These are phyloP conservation scores for Pterophyllum scalare DNA, from an alignment of 2,113 vertebrate species.

Conservation along the genomic window DNA sequence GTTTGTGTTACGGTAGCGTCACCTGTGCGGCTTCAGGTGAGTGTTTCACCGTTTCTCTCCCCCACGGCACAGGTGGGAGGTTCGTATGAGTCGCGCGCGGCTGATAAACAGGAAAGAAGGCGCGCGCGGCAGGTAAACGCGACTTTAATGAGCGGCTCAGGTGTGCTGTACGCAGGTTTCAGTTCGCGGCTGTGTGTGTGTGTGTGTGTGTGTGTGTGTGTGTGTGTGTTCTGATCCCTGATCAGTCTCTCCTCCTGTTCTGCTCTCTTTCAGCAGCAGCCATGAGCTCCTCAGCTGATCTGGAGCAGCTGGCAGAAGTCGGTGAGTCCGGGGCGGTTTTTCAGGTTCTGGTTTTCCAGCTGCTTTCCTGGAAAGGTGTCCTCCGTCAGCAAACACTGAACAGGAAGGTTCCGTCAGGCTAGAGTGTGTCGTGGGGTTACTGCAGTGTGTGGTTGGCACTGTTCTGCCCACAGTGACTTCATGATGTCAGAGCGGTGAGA, in stretches of 20 bases:
- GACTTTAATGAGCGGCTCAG: neutral
- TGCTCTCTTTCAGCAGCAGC: neutral
- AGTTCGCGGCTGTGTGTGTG: neutral
- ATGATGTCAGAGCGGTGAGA: too few species aligned
- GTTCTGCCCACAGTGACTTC: too few species aligned
- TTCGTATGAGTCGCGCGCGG: neutral
- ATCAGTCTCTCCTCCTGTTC: neutral
- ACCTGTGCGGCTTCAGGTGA: neutral
- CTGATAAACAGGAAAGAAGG: neutral
- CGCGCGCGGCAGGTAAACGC: neutral
- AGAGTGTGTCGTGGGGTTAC: too few species aligned
- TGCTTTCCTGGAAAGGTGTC: neutral
- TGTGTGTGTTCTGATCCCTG: neutral
- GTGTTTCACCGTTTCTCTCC: neutral
- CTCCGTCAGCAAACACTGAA: too few species aligned
- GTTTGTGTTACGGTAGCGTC: neutral
- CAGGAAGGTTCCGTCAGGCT: too few species aligned
- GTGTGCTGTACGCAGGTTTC: neutral
- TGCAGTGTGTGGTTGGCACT: too few species aligned
- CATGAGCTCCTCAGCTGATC: constrained; percentile 72
- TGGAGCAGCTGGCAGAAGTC: constrained; percentile 83
- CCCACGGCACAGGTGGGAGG: neutral
- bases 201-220: neutral
- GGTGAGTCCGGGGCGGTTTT: constrained; percentile 67
- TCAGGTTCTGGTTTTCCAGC: neutral